Conservation (phyloP, 2,888 invertebrate genomes). For the Eristalinus aeneus region DNA sequence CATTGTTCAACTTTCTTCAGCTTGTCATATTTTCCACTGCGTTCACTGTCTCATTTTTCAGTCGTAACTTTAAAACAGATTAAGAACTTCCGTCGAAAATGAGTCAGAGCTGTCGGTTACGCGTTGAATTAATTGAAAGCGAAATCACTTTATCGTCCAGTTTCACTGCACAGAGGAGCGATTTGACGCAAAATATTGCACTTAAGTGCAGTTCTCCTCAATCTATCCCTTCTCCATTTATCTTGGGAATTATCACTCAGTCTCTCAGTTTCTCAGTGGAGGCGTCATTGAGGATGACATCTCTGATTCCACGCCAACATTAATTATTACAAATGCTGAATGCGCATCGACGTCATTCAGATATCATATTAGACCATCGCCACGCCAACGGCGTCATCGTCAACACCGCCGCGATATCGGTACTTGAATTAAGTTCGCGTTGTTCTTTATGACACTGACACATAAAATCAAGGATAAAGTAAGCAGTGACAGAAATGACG, state of each 20-base stretch:
- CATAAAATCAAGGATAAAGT: conserved; percentile 32
- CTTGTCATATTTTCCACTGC: background rate
- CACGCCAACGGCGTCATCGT: conserved; percentile 21
- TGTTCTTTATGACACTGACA: conserved; percentile 19
- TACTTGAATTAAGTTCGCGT: conserved; percentile 7
- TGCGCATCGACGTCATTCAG: conserved; percentile 40
- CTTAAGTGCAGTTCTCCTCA: conserved; percentile 27
- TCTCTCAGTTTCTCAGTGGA: conserved; percentile 13
- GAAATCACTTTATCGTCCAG: conserved; percentile 40
- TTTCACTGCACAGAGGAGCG: background rate
- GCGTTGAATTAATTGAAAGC: conserved; percentile 53
- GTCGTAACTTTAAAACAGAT: conserved; percentile 40
- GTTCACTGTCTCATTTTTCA: conserved; percentile 14
- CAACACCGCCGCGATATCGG: background rate
- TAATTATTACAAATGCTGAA: conserved; percentile 41
- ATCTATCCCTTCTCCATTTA: background rate
- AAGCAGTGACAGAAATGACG: conserved; percentile 28
- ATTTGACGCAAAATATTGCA: conserved; percentile 17
- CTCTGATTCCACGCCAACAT: conserved; percentile 36
- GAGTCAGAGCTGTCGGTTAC: conserved; percentile 30
- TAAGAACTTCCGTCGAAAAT: conserved; percentile 59
- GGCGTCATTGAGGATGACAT: background rate
- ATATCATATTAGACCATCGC: conserved; percentile 26
- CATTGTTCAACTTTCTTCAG: conserved; percentile 34
- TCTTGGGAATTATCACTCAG: background rate